Conservation (phyloP, 2,113 vertebrate species). For the Rynchops niger region DNA sequence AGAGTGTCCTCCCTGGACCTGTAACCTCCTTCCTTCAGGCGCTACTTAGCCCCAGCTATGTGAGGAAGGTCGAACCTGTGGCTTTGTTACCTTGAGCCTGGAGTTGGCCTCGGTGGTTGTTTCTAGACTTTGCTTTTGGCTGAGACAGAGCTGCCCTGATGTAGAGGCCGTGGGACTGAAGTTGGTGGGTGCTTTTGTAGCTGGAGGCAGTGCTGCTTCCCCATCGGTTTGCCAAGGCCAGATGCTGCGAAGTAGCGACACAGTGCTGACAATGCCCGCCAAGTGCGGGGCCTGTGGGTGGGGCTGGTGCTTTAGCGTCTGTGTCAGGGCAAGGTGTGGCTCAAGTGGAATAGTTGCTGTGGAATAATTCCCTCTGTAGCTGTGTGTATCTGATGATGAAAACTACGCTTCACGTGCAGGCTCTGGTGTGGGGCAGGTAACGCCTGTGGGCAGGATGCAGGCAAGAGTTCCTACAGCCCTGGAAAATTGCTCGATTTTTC, state of each 20-base stretch:
- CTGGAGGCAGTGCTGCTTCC: background rate
- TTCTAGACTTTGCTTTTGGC: background rate
- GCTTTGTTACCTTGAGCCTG: background rate
- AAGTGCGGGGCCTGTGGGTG: background rate
- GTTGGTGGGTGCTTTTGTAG: background rate
- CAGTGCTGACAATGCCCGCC: rapidly evolving
- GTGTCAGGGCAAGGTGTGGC: background rate
- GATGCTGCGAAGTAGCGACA: rapidly evolving
- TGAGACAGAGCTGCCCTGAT: rapidly evolving
- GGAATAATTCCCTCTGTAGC: background rate
- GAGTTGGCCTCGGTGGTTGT: background rate
- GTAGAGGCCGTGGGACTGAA: background rate
- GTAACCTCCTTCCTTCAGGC: background rate
- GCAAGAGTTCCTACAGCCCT: background rate
- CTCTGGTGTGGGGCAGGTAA: background rate
- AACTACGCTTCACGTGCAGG: background rate
- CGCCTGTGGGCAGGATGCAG: background rate
- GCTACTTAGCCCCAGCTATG: background rate
- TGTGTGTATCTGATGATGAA: background rate
- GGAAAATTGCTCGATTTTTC: background rate
- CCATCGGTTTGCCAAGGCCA: rapidly evolving
- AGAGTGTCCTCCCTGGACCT: constrained; percentile 35
- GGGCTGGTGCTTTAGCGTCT: background rate
- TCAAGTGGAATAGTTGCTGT: background rate
- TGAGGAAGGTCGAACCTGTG: background rate